Percentiles rank a stretch among this genome's conserved stretches.
Evolutionary conservation across 2,113 vertebrate genomes (phyloP).

Genomic region (Kryptolebias marmoratus): DNA sequence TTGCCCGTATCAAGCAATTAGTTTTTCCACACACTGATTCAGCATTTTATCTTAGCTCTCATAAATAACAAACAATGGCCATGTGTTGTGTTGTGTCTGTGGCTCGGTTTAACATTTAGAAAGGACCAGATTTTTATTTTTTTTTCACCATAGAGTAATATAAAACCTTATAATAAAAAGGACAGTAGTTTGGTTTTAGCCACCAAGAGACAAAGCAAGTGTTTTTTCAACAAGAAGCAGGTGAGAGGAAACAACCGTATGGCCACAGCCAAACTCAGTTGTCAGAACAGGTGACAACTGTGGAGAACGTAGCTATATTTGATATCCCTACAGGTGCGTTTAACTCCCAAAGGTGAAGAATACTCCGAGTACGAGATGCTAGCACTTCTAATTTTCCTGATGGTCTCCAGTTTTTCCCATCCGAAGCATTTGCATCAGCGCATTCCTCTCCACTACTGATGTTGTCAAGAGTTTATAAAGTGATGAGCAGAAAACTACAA

Average conservation of each 20-base stretch:
- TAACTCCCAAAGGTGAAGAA: background rate
- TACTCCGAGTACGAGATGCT: background rate
- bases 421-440: constrained; percentile 10
- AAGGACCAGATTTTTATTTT: too few species aligned
- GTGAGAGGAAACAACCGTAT: constrained; percentile 58
- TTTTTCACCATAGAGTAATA: too few species aligned
- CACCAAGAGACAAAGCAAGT: constrained; percentile 16
- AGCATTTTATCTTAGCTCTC: too few species aligned
- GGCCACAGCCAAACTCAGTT: constrained; percentile 43
- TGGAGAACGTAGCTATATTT: background rate
- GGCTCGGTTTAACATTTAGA: too few species aligned
- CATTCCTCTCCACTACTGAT: constrained; percentile 31
- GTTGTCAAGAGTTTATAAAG: constrained; percentile 21
- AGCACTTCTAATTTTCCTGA: background rate
- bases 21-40: too few species aligned
- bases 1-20: too few species aligned
- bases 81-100: too few species aligned
- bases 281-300: constrained; percentile 41
- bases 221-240: constrained; percentile 46
- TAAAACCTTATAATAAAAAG: background rate
- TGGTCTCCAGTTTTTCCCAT: background rate
- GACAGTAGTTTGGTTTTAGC: background rate
- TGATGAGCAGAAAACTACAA: constrained; percentile 6
- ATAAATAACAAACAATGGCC: too few species aligned
- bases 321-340: background rate